Evolutionary conservation across 2,888 invertebrate genomes (phyloP).

Genomic region (Prionchulus punctatus): DNA sequence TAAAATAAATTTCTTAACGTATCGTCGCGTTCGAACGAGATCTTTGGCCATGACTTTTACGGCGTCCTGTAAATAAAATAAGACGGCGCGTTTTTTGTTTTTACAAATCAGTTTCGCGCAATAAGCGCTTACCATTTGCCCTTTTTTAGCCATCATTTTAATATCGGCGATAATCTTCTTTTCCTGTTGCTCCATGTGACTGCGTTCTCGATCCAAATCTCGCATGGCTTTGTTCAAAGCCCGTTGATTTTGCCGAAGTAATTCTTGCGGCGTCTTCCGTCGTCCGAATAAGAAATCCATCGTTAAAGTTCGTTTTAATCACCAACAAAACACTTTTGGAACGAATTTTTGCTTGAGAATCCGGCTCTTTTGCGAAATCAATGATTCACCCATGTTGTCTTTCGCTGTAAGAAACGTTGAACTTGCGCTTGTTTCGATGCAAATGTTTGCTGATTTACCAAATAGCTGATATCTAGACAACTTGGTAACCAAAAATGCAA

Average conservation of each 20-base stretch:
- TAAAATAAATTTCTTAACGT: slow-evolving; percentile 92
- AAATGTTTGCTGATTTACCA: too few species aligned
- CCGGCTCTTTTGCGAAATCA: too few species aligned
- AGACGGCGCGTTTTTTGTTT: too few species aligned
- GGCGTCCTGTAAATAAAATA: slow-evolving; percentile 57
- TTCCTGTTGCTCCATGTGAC: slow-evolving; percentile 94
- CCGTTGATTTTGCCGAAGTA: slow-evolving; percentile 93
- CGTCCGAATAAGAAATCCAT: slow-evolving; percentile 64
- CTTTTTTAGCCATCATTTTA: slow-evolving; percentile 94
- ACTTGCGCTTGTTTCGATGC: too few species aligned
- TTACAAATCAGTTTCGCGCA: too few species aligned
- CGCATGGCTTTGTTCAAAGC: slow-evolving; percentile 95
- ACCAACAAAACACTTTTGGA: too few species aligned
- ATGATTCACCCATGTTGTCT: too few species aligned
- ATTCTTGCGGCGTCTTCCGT: slow-evolving; percentile 85
- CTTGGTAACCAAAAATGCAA: too few species aligned
- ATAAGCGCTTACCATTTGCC: slow-evolving; percentile 81
- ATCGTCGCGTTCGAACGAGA: slow-evolving; percentile 77
- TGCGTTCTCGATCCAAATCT: slow-evolving; percentile 73
- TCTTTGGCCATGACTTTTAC: slow-evolving; percentile 99
- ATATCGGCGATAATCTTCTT: slow-evolving; percentile 96
- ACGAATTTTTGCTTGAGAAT: too few species aligned
- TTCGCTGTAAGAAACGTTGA: too few species aligned
- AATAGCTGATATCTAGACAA: too few species aligned
- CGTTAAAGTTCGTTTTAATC: too few species aligned